Percentiles rank a stretch among this genome's conserved stretches.
Conservation (phyloP, 2,888 invertebrate genomes). For the Brenthis daphne region DNA sequence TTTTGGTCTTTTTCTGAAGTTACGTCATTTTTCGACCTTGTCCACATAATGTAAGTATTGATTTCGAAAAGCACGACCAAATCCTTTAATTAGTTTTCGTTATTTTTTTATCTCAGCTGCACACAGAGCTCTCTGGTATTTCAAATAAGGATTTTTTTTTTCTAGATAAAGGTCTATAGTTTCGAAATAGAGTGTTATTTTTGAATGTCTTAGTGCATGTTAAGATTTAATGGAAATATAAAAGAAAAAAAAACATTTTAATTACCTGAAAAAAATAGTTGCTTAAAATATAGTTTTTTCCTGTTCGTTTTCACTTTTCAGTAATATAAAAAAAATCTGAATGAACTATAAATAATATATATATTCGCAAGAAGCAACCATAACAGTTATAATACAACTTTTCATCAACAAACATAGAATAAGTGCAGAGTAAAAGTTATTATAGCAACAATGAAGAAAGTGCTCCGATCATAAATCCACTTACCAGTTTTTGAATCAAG, state of each 20-base stretch:
- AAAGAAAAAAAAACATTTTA: too few relatives aligned
- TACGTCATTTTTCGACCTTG: constrained; percentile 24
- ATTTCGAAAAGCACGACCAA: constrained; percentile 11
- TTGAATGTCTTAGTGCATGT: too few relatives aligned
- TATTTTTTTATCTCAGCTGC: neutral
- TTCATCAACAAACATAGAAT: constrained; percentile 7
- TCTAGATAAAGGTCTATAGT: too few relatives aligned
- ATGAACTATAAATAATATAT: neutral
- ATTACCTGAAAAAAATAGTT: too few relatives aligned
- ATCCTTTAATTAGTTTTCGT: constrained; percentile 2
- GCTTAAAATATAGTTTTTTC: too few relatives aligned
- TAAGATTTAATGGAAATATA: too few relatives aligned
- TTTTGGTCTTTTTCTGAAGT: constrained; percentile 7
- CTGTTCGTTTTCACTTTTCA: too few relatives aligned
- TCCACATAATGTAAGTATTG: constrained; percentile 3
- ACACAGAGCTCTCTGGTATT: neutral
- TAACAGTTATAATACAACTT: neutral
- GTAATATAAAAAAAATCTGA: neutral
- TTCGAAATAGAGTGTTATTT: too few relatives aligned
- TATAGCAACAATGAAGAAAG: constrained; percentile 57
- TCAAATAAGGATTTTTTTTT: too few relatives aligned
- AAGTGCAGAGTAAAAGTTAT: constrained; percentile 13
- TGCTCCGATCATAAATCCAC: constrained; percentile 49
- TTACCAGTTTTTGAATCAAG: constrained; percentile 71
- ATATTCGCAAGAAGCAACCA: neutral